Base-by-base conservation (phyloP, 1,140 invertebrate species). In the Drosophila mojavensis region DNA sequence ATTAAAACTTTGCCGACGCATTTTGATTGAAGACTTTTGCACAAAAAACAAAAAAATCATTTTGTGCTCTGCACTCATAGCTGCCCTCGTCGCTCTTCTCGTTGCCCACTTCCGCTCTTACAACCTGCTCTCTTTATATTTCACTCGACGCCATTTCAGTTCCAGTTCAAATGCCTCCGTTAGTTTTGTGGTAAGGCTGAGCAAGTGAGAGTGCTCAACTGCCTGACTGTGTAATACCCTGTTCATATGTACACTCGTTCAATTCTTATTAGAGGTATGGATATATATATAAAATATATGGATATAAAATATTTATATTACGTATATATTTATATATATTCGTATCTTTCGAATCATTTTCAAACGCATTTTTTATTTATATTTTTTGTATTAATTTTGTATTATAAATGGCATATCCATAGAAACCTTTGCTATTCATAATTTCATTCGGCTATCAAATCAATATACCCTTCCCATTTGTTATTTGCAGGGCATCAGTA, bases 1-100 rank as follows among this genome's bases (percentile, higher is more conserved):
- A 89, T 88, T 89, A 88, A 88, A 88, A 89, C 66, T 88, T 88
- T 89, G 66, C 77, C 79, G 84, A 88, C 84, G 84, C 84, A 89
- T 88, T 86, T 88, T 88, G 83, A 88, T 88, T 88, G 84, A 88
- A 83, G 83, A 83, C 83, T 80, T 70, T 43, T 51, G 43, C 69
- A 61, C 77, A 85, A 78, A 81, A 73, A 79, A 56, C n/a, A 43
- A 50, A 39, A 47, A 41, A 39, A 39, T 24, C 36, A 33, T 28
- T 28, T 59, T 48, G 36, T 39, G 54, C 55, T 39, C 55, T 15
- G 36, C 20, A 28, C 6, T 24, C 13, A 7, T 2, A 13, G 36
- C 5, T 11, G 7, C 4, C 43, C n/a, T 0, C 28, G 10, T n/a
- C 5, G n/a, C 4, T 30, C 56, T 47, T 6, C 5, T 9, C 6